Conservation (phyloP, 2,797 vertebrate species). For the Molothrus aeneus region DNA sequence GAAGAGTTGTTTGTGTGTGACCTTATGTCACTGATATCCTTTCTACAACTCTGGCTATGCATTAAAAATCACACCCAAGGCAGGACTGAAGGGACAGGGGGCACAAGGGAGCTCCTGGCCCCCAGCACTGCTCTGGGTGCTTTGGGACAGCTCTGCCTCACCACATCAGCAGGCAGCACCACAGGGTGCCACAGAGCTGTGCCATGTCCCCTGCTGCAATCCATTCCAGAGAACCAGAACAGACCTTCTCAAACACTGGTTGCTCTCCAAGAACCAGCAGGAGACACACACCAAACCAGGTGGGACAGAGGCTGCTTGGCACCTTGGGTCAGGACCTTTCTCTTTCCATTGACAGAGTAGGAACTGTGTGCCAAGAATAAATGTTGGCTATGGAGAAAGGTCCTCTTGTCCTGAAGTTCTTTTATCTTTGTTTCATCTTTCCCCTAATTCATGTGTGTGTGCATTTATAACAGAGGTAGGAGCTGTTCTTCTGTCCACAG, state of each 20-base stretch:
- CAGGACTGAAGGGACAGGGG: background rate
- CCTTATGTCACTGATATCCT: background rate
- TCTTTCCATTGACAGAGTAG: background rate
- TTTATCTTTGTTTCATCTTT: background rate
- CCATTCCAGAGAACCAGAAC: background rate
- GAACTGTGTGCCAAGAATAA: background rate
- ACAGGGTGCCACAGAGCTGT: background rate
- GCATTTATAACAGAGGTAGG: background rate
- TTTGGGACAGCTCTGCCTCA: background rate
- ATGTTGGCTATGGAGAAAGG: background rate
- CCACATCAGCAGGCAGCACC: background rate
- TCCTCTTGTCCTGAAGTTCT: background rate
- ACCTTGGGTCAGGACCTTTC: background rate
- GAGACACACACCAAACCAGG: background rate
- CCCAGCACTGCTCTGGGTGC: background rate
- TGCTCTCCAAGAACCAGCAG: background rate
- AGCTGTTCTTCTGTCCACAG: background rate
- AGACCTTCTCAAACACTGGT: background rate
- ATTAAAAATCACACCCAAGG: background rate
- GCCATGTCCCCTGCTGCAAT: background rate
- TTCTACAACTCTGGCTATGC: background rate
- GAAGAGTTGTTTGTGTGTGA: background rate
- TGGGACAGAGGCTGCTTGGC: background rate
- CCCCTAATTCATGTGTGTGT: background rate
- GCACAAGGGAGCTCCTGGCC: background rate